Percentiles rank a stretch among this genome's conserved stretches.
Conservation (phyloP, 2,888 invertebrate species). For the Conops quadrifasciatus region DNA sequence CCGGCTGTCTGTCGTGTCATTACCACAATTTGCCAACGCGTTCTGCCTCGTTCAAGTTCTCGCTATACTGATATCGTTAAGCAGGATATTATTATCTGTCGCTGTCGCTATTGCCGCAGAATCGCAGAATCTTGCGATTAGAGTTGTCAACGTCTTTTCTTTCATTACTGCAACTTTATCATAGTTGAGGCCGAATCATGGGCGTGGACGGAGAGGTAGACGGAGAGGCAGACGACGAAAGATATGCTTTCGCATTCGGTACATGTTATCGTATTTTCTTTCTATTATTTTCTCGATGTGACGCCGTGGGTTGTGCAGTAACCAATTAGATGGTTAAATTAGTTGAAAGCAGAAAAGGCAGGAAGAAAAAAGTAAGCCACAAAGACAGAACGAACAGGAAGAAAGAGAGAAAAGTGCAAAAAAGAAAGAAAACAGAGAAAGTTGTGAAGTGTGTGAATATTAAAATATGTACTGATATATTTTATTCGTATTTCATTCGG, state of each 20-base stretch:
- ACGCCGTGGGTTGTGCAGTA: too few species aligned
- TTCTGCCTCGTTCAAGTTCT: constrained; percentile 4
- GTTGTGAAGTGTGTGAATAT: too few species aligned
- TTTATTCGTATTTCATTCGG: too few species aligned
- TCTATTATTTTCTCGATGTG: too few species aligned
- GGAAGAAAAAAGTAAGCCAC: not conserved
- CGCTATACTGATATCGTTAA: constrained; percentile 22
- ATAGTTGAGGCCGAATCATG: not conserved
- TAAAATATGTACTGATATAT: too few species aligned
- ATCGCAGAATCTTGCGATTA: constrained; percentile 17
- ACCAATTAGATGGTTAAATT: too few species aligned
- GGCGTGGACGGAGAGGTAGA: too few species aligned
- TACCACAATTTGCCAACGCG: constrained; percentile 28
- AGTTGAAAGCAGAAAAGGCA: not conserved
- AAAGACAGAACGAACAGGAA: not conserved
- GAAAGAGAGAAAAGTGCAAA: not conserved
- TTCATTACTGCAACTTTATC: constrained; percentile 2
- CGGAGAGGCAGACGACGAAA: not conserved
- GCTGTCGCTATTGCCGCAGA: not conserved
- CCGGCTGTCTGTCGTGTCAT: constrained; percentile 12
- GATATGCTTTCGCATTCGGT: not conserved
- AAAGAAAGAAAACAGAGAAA: not conserved
- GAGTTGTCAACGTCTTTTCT: constrained; percentile 26
- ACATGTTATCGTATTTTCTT: too few species aligned
- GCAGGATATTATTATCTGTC: constrained; percentile 28